Evolutionary conservation across 2,113 vertebrate genomes (phyloP).

Genomic region (Tachuris rubrigastra): DNA sequence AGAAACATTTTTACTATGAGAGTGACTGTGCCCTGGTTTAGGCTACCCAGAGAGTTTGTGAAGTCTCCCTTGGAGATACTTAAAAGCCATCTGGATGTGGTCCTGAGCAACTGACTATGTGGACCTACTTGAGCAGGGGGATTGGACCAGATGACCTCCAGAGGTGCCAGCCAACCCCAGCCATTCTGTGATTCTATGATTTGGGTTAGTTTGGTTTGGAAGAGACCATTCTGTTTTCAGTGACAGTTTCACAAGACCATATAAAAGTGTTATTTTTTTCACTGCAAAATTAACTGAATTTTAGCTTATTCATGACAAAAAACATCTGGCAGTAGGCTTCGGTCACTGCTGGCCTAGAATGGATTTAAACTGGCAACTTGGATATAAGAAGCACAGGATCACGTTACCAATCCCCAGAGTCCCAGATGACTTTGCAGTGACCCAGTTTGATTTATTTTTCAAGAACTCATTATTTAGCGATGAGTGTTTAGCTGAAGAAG

Average conservation of each 20-base stretch:
- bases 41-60: not conserved
- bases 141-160: not conserved
- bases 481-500: not conserved
- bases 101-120: not conserved
- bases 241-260: not conserved
- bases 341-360: not conserved
- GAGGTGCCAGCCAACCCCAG: not conserved
- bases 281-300: not conserved
- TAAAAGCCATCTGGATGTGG: not conserved
- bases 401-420: not conserved
- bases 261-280: not conserved
- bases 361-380: not conserved
- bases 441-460: conserved; percentile 15
- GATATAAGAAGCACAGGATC: not conserved
- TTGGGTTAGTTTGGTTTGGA: not conserved
- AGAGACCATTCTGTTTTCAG: not conserved
- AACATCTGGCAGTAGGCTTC: not conserved
- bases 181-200: not conserved
- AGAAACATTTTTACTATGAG: not conserved
- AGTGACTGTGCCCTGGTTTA: not conserved
- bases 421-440: not conserved
- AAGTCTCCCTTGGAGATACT: not conserved
- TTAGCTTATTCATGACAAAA: not conserved
- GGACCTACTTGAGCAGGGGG: not conserved
- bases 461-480: conserved; percentile 5